Evolutionary conservation across 2,797 vertebrate genomes (phyloP).

Genomic region (Sebastes steindachneri): DNA sequence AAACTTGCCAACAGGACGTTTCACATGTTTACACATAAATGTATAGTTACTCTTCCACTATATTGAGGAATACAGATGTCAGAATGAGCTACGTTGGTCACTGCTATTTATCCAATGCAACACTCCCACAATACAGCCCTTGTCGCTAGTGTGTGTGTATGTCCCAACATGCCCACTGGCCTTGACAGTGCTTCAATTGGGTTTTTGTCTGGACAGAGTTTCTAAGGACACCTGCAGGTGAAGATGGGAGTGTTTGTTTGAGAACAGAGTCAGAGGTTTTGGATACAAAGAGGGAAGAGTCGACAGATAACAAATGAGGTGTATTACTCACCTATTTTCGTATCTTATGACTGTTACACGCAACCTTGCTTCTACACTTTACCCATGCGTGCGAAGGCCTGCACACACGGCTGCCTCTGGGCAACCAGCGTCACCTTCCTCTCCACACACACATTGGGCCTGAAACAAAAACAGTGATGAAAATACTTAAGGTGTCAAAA

Average conservation of each 20-base stretch:
- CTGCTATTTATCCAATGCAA: too few relatives aligned
- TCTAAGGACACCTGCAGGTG: conserved; percentile 39
- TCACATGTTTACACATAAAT: too few relatives aligned
- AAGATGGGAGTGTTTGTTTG: conserved; percentile 36
- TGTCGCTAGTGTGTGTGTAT: too few relatives aligned
- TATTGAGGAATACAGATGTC: too few relatives aligned
- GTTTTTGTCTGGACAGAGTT: too few relatives aligned
- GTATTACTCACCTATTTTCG: conserved; percentile 87
- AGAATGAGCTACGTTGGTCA: too few relatives aligned
- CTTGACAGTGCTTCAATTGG: too few relatives aligned
- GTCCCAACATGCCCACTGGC: too few relatives aligned
- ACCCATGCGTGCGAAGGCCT: conserved; percentile 84
- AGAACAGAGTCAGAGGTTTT: conserved; percentile 13
- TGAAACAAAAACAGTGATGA: conserved; percentile 61
- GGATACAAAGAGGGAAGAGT: not conserved
- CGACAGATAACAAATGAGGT: not conserved
- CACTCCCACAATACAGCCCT: too few relatives aligned
- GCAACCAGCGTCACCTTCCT: conserved; percentile 86
- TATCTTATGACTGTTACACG: conserved; percentile 80
- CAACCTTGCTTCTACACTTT: conserved; percentile 91
- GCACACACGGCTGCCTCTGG: conserved; percentile 89
- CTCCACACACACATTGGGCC: conserved; percentile 91
- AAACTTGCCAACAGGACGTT: too few relatives aligned
- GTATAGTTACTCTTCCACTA: too few relatives aligned
- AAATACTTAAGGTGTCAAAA: conserved; percentile 62